Evolutionary conservation across 2,888 invertebrate genomes (phyloP), one percentile per base, ranked within the genome.

Genomic region (Marronus borbonicus): DNA sequence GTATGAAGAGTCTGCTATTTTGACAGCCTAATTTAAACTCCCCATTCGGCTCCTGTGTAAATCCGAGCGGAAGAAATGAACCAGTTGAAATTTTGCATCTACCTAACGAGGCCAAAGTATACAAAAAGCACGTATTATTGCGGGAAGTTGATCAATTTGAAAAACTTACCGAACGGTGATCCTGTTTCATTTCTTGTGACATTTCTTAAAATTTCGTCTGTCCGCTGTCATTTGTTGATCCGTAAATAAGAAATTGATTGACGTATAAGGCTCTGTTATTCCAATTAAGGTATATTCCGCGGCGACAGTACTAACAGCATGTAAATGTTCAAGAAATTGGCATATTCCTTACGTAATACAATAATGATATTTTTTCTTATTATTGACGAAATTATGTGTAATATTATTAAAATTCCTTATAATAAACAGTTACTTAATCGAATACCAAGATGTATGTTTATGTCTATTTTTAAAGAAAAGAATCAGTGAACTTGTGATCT

Each of bases 11-110:
- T 49, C 49, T 20, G 31, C 3, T n/a, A n/a, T 66, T 66, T 44
- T 66, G 44, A 66, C 44, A 44, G 66, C n/a, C 10, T 66, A 66
- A 66, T 66, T 66, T 49, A 31, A 49, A 49, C 44, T 7, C 31
- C 1, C 1, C 44, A 12, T 10, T 17, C 12, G 66, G 49, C 17
- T 66, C 8, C 3, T 17, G 36, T 36, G 31, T 66, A 49, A 66
- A 44, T 49, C 44, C 24, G 17, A 44, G 10, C 10, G 49, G 49
- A 66, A 66, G 44, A 66, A 66, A 44, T 7, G 12, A 58, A 8
- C 55, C 55, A 58, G 20, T 58, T 7, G 3, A 20, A 4, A 1
- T 58, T 8, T 20, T 20, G 55, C 55, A 58, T 58, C 3, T 20
- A 58, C 55, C 20, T 58, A 58, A 58, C 20, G 55, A 58, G 55